These are phyloP conservation scores for Iguana delicatissima DNA, from an alignment of 2,797 vertebrate genomes.

Conservation along the genomic window DNA sequence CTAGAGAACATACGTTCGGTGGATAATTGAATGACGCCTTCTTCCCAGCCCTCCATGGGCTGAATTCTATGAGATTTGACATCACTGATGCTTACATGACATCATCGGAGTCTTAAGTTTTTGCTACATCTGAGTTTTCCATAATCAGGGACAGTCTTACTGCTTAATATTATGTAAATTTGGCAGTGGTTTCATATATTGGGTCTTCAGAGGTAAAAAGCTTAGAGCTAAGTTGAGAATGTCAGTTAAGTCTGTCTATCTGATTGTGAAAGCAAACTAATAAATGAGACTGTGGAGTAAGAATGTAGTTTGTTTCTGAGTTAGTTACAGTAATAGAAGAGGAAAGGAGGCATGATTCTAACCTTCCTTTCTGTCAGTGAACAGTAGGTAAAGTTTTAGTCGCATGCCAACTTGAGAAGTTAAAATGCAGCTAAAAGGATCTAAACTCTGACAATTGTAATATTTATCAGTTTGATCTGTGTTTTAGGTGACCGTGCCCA, in stretches of 20 bases:
- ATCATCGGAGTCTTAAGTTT: too few relatives aligned
- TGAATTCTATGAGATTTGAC: too few relatives aligned
- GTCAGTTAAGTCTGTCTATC: not conserved
- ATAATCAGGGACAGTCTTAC: too few relatives aligned
- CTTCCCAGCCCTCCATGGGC: too few relatives aligned
- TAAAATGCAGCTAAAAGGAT: not conserved
- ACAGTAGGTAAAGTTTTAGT: not conserved
- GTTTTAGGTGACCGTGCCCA: slow-evolving; percentile 86
- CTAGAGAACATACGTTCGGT: too few relatives aligned
- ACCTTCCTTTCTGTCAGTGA: not conserved
- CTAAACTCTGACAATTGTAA: not conserved
- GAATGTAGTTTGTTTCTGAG: not conserved
- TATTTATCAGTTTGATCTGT: slow-evolving; percentile 3
- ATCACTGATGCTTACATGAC: too few relatives aligned
- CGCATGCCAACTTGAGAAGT: not conserved
- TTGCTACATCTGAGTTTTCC: too few relatives aligned
- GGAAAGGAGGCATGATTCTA: not conserved
- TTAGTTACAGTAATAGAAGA: not conserved
- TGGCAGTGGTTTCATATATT: not conserved
- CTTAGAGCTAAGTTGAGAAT: not conserved
- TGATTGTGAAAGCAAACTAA: not conserved
- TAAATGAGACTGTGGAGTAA: not conserved
- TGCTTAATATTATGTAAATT: too few relatives aligned
- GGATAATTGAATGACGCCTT: too few relatives aligned
- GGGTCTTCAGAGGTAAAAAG: not conserved